Evolutionary conservation across 2,797 vertebrate species (phyloP).

Genomic region (Dicrostonyx torquatus): DNA sequence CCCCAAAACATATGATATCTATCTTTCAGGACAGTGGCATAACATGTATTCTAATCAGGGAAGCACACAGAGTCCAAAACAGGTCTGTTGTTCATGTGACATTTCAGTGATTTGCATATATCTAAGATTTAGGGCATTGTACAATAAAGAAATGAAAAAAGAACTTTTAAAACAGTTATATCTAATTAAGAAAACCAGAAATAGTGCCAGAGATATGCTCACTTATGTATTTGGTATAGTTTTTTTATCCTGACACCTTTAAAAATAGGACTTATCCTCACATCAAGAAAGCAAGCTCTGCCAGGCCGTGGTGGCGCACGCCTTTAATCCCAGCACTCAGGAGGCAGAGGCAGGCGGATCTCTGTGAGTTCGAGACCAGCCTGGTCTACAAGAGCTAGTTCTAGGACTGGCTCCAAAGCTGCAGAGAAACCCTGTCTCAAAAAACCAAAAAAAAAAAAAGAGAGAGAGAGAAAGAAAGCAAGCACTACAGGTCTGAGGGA

Average conservation of each 20-base stretch:
- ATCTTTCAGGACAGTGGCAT: neutral
- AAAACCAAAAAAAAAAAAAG: no score
- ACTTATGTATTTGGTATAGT: conserved; percentile 43
- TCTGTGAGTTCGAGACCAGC: no score
- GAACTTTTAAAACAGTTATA: conserved; percentile 1
- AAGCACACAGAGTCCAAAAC: neutral
- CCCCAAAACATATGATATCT: neutral
- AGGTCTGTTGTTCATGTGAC: neutral
- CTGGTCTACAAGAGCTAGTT: no score
- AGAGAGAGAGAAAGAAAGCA: conserved; percentile 49
- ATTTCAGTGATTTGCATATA: neutral
- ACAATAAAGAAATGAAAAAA: conserved; percentile 12
- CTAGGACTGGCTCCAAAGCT: no score
- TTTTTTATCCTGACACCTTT: conserved; percentile 53
- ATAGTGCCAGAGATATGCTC: conserved; percentile 31
- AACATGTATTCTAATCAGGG: neutral
- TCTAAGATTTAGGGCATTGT: neutral
- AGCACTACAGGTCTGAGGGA: neutral
- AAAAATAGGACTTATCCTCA: conserved; percentile 48
- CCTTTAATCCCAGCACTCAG: no score
- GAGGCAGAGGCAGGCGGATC: no score
- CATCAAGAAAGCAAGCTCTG: conserved; percentile 33
- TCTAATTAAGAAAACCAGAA: conserved; percentile 53
- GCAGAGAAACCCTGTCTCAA: no score
- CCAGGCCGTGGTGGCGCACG: no score